These are phyloP conservation scores for Shinisaurus crocodilurus DNA, from an alignment of 2,113 vertebrate genomes.

Conservation along the genomic window DNA sequence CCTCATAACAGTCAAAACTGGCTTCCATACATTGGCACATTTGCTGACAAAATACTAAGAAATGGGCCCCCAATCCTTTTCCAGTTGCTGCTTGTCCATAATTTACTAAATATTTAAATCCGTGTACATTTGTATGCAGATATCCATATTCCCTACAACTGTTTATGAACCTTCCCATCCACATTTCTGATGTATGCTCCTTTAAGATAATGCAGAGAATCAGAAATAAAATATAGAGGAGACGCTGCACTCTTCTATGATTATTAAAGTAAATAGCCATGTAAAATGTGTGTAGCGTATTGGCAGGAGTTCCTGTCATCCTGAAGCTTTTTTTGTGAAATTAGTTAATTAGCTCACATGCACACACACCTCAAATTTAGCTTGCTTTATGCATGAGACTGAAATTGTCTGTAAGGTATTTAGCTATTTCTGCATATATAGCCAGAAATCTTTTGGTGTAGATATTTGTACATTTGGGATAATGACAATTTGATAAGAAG, in stretches of 20 bases:
- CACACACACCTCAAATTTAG: slow-evolving; percentile 29
- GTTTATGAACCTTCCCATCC: not conserved
- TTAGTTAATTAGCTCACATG: slow-evolving; percentile 63
- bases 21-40: not conserved
- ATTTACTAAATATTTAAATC: not conserved
- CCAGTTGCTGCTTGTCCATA: not conserved
- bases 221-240: slow-evolving; percentile 33
- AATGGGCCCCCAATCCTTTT: not conserved
- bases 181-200: slow-evolving; percentile 23
- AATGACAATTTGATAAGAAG: slow-evolving; percentile 27
- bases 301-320: slow-evolving; percentile 61
- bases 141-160: not conserved
- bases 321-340: slow-evolving; percentile 66
- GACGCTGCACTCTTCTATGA: slow-evolving; percentile 34
- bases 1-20: not conserved
- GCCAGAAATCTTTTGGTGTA: not conserved
- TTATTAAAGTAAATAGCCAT: slow-evolving; percentile 66
- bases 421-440: slow-evolving; percentile 42
- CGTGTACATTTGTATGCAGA: rapidly evolving
- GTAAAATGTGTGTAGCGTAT: slow-evolving; percentile 52
- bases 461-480: not conserved
- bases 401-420: slow-evolving; percentile 54
- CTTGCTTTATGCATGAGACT: slow-evolving; percentile 53
- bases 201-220: slow-evolving; percentile 58
- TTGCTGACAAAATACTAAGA: not conserved